phyloP scores from a whole-genome alignment of 2,888 invertebrate genomes.

The Dorcus parallelipipedus region DNA sequence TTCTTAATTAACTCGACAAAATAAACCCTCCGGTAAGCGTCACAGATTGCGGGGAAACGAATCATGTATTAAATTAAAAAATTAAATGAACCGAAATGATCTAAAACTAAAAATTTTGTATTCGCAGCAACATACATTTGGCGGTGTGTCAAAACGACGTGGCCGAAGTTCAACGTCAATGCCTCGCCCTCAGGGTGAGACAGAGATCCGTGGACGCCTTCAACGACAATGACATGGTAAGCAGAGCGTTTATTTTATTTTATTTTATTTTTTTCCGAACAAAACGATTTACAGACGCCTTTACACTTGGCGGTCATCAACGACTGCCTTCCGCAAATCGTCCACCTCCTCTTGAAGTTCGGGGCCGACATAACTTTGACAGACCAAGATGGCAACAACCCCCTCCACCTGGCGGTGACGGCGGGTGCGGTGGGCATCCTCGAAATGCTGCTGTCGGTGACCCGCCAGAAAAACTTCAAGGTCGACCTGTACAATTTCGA shows the following conservation, averaged over 20 bases:
- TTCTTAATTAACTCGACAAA: too few species aligned
- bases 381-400: slow-evolving; percentile 39
- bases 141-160: slow-evolving; percentile 7
- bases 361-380: slow-evolving; percentile 43
- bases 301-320: slow-evolving; percentile 43
- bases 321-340: slow-evolving; percentile 29
- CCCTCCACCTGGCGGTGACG: slow-evolving; percentile 46
- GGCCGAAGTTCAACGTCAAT: slow-evolving; percentile 8
- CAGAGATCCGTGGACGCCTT: slow-evolving; percentile 9
- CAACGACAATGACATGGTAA: slow-evolving; percentile 14
- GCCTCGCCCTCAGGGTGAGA: slow-evolving; percentile 6
- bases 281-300: slow-evolving; percentile 41
- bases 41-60: not conserved
- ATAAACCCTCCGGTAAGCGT: too few species aligned
- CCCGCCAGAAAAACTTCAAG: slow-evolving; percentile 31
- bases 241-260: not conserved
- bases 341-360: slow-evolving; percentile 36
- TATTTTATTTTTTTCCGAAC: not conserved
- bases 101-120: not conserved
- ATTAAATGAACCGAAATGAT: not conserved
- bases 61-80: not conserved
- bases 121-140: slow-evolving; percentile 14
- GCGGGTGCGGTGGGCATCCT: slow-evolving; percentile 12
- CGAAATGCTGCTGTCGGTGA: slow-evolving; percentile 7
- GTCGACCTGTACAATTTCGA: slow-evolving; percentile 43